phyloP scores from a whole-genome alignment of 2,888 invertebrate genomes.

The Auanema sp. region DNA sequence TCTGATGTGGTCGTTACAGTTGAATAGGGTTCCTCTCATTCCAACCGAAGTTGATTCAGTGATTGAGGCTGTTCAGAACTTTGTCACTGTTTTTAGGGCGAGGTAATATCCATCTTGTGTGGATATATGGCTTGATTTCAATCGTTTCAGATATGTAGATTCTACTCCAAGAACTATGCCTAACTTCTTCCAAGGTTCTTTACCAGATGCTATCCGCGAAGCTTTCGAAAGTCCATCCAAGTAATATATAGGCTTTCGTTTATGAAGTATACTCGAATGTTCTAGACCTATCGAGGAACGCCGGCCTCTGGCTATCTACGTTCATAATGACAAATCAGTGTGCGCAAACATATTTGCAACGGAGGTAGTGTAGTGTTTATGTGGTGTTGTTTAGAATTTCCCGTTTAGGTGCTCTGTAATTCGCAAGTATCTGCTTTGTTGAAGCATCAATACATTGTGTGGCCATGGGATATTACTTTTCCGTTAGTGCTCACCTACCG shows the following conservation, averaged over 20 bases:
- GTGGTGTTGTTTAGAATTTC: not conserved
- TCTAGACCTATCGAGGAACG: constrained; percentile 70
- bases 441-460: constrained; percentile 85
- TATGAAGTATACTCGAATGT: not conserved
- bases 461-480: constrained; percentile 95
- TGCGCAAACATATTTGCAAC: constrained; percentile 83
- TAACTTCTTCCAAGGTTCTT: constrained; percentile 27
- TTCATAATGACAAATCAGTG: constrained; percentile 93
- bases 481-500: constrained; percentile 18
- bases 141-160: constrained; percentile 3
- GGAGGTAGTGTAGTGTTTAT: constrained; percentile 7
- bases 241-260: not conserved
- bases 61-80: constrained; percentile 56
- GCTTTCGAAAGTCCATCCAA: constrained; percentile 34
- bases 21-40: constrained; percentile 45
- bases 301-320: constrained; percentile 87
- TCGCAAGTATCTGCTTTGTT: constrained; percentile 87
- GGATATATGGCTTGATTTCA: not conserved
- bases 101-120: constrained; percentile 26
- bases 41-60: constrained; percentile 49
- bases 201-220: constrained; percentile 31
- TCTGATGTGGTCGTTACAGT: too few relatives aligned
- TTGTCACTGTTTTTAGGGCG: constrained; percentile 51
- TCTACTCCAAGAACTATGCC: constrained; percentile 30
- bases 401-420: constrained; percentile 74